Evolutionary conservation across 2,113 vertebrate species (phyloP).

Genomic region (Neolamprologus sp.): DNA sequence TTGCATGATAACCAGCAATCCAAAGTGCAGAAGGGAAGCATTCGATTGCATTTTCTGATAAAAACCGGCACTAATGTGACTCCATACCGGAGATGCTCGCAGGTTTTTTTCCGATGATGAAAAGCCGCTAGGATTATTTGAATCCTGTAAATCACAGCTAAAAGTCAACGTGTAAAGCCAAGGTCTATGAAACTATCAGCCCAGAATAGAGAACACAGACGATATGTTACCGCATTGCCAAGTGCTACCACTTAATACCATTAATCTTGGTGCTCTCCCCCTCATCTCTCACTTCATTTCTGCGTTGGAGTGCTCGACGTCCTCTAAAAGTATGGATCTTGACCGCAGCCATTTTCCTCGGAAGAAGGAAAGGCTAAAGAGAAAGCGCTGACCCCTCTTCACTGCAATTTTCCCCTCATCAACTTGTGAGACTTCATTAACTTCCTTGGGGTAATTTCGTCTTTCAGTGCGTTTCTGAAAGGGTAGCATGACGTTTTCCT

Average conservation of each 20-base stretch:
- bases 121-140: slow-evolving; percentile 43
- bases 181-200: slow-evolving; percentile 66
- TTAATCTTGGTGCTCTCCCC: slow-evolving; percentile 55
- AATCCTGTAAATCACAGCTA: slow-evolving; percentile 65
- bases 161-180: slow-evolving; percentile 61
- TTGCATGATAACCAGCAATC: slow-evolving; percentile 14
- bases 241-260: slow-evolving; percentile 69
- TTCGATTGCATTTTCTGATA: slow-evolving; percentile 12
- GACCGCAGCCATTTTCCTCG: slow-evolving; percentile 70
- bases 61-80: neutral
- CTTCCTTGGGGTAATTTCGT: slow-evolving; percentile 70
- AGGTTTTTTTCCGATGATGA: slow-evolving; percentile 32
- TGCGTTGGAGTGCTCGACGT: slow-evolving; percentile 52
- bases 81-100: neutral
- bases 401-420: slow-evolving; percentile 74
- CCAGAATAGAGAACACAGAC: slow-evolving; percentile 50
- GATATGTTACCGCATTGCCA: slow-evolving; percentile 63
- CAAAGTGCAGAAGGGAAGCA: neutral
- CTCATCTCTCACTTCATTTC: slow-evolving; percentile 35
- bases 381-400: slow-evolving; percentile 73
- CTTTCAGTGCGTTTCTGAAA: slow-evolving; percentile 41
- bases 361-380: slow-evolving; percentile 72
- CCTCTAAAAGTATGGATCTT: slow-evolving; percentile 72
- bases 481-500: slow-evolving; percentile 11
- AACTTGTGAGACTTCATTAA: slow-evolving; percentile 78